Percentiles rank a stretch among this genome's conserved stretches.
These are phyloP conservation scores for Drosophila anomelani DNA, from an alignment of 2,888 invertebrate species.

Conservation along the genomic window DNA sequence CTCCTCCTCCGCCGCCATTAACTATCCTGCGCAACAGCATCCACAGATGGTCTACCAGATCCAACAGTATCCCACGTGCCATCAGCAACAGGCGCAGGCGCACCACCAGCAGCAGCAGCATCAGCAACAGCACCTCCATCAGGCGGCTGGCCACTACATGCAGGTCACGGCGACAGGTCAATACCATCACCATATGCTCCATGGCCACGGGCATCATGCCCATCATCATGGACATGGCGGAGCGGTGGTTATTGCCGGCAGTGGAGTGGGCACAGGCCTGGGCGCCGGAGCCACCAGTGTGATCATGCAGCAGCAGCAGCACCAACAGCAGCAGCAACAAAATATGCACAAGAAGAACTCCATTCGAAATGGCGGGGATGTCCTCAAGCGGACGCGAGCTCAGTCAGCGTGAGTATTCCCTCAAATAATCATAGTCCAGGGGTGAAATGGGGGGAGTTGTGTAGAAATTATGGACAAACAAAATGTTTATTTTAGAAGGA, in stretches of 20 bases:
- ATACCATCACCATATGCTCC: constrained; percentile 80
- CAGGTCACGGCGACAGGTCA: constrained; percentile 53
- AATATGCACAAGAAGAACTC: constrained; percentile 88
- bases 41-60: constrained; percentile 81
- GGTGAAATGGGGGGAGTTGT: not conserved
- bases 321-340: constrained; percentile 75
- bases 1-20: constrained; percentile 69
- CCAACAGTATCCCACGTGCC: constrained; percentile 83
- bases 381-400: constrained; percentile 88
- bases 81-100: constrained; percentile 75
- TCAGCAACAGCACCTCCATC: constrained; percentile 49
- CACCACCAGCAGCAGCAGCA: constrained; percentile 61
- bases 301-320: constrained; percentile 53
- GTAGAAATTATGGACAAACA: not conserved
- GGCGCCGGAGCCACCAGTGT: constrained; percentile 52
- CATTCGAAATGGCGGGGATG: constrained; percentile 87
- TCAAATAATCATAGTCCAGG: not conserved
- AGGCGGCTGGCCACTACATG: constrained; percentile 61
- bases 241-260: constrained; percentile 84
- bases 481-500: not conserved
- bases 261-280: constrained; percentile 82
- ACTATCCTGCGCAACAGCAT: constrained; percentile 76
- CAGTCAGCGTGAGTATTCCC: constrained; percentile 88
- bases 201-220: constrained; percentile 78
- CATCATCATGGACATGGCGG: constrained; percentile 82